A percentile compares a stretch with the other conserved stretches of the same genome.
phyloP scores from a whole-genome alignment of 2,888 invertebrate genomes.

The Furcula furcula region DNA sequence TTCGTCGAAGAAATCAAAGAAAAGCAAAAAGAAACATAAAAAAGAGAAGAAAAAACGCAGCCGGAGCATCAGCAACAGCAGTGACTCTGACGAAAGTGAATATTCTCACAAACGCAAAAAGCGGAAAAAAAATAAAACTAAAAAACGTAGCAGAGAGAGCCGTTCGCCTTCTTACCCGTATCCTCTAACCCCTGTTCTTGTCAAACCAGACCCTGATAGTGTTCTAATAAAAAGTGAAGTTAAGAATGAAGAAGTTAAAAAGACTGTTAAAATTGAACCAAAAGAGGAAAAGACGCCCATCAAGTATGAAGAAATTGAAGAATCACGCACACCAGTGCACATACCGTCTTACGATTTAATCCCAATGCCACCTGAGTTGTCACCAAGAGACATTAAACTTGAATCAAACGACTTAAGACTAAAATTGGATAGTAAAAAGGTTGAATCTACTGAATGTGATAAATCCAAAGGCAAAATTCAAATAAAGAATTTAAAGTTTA shows the following conservation, averaged over 20 bases:
- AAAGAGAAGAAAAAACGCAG: constrained; percentile 80
- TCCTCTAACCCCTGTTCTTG: constrained; percentile 47
- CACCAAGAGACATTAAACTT: constrained; percentile 50
- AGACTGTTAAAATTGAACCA: constrained; percentile 36
- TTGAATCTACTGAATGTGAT: constrained; percentile 54
- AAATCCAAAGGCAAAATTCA: constrained; percentile 82
- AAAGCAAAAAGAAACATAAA: constrained; percentile 83
- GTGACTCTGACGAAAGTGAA: constrained; percentile 64
- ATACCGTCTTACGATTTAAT: constrained; percentile 50
- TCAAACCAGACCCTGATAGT: constrained; percentile 41
- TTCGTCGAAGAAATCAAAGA: constrained; percentile 70
- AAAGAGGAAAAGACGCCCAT: constrained; percentile 32
- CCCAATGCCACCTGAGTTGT: constrained; percentile 57
- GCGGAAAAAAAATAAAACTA: constrained; percentile 78
- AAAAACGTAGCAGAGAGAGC: constrained; percentile 50
- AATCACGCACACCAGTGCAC: constrained; percentile 17
- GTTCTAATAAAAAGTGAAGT: constrained; percentile 35
- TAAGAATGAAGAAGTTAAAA: constrained; percentile 25
- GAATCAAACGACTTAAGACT: constrained; percentile 40
- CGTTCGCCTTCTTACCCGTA: constrained; percentile 45
- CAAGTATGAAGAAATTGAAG: constrained; percentile 48
- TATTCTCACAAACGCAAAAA: constrained; percentile 81
- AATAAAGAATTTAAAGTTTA: constrained; percentile 86
- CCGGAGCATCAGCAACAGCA: constrained; percentile 63
- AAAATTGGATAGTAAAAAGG: constrained; percentile 50